Conservation (phyloP, 2,113 vertebrate species). For the Ciconia boyciana region DNA sequence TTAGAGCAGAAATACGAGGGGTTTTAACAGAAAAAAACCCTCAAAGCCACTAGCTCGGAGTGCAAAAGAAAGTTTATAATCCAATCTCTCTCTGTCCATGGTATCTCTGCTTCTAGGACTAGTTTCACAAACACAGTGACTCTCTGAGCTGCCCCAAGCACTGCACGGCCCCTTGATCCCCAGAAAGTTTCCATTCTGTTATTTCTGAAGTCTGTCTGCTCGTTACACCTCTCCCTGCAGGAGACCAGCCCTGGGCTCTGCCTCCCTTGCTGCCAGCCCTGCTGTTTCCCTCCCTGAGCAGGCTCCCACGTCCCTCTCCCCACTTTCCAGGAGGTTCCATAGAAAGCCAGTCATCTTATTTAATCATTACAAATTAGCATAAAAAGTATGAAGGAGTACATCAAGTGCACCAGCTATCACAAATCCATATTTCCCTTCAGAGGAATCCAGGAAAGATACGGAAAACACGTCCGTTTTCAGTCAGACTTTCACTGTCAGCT, state of each 20-base stretch:
- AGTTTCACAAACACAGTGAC: not conserved
- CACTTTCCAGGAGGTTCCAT: not conserved
- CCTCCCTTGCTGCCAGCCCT: not conserved
- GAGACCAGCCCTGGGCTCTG: not conserved
- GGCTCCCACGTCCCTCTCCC: not conserved
- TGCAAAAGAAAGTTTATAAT: not conserved
- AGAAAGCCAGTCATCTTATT: not conserved
- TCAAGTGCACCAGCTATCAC: not conserved
- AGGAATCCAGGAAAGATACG: not conserved
- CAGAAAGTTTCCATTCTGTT: not conserved
- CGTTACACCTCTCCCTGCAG: not conserved
- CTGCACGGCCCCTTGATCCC: fast-evolving
- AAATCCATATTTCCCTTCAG: not conserved
- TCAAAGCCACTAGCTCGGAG: not conserved
- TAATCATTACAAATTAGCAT: not conserved
- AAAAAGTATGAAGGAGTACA: not conserved
- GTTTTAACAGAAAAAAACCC: not conserved
- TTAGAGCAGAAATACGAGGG: not conserved
- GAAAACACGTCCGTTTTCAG: not conserved
- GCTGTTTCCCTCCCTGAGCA: not conserved
- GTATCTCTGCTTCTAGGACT: not conserved
- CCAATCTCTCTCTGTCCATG: not conserved
- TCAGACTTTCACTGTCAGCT: not conserved
- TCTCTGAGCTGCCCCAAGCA: not conserved
- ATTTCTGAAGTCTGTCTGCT: not conserved